A percentile compares a stretch with the other conserved stretches of the same genome.
Evolutionary conservation across 2,113 vertebrate species (phyloP).

Genomic region (Halcyon malimbica): DNA sequence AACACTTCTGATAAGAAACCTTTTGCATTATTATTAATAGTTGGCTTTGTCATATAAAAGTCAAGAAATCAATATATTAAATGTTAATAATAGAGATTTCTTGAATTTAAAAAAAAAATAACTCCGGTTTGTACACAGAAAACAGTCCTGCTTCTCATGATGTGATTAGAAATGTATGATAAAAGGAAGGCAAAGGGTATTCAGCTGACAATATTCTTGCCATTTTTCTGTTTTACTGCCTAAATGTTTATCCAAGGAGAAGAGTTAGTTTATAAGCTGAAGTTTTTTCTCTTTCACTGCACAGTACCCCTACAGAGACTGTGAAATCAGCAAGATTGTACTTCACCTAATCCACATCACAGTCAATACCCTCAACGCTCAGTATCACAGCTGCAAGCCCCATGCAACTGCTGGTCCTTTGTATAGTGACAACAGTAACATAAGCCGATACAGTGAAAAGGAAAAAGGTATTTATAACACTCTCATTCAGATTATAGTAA

Average conservation of each 20-base stretch:
- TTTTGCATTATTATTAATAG: neutral
- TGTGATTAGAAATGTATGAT: neutral
- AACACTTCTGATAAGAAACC: neutral
- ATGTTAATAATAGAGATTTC: neutral
- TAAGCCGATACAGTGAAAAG: constrained; percentile 98
- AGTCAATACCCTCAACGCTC: constrained; percentile 96
- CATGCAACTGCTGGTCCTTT: constrained; percentile 93
- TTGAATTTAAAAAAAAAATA: neutral
- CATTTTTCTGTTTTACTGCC: constrained; percentile 21
- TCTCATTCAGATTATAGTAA: neutral
- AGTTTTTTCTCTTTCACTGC: constrained; percentile 41
- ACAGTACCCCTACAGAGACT: constrained; percentile 97
- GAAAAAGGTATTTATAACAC: constrained; percentile 88
- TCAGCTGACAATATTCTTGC: neutral
- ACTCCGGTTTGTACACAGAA: neutral
- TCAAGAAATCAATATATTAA: neutral
- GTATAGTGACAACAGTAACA: constrained; percentile 98
- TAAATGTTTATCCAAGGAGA: constrained; percentile 25
- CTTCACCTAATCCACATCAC: constrained; percentile 97
- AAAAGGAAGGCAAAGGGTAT: neutral
- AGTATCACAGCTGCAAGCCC: constrained; percentile 98
- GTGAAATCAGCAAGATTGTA: constrained; percentile 94
- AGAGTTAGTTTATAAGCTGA: constrained; percentile 33
- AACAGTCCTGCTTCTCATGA: neutral
- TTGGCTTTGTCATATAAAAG: neutral